A percentile compares a stretch with the other conserved stretches of the same genome.
These are phyloP conservation scores for Gymnobelideus leadbeateri DNA, from an alignment of 2,113 vertebrate species.

Conservation along the genomic window DNA sequence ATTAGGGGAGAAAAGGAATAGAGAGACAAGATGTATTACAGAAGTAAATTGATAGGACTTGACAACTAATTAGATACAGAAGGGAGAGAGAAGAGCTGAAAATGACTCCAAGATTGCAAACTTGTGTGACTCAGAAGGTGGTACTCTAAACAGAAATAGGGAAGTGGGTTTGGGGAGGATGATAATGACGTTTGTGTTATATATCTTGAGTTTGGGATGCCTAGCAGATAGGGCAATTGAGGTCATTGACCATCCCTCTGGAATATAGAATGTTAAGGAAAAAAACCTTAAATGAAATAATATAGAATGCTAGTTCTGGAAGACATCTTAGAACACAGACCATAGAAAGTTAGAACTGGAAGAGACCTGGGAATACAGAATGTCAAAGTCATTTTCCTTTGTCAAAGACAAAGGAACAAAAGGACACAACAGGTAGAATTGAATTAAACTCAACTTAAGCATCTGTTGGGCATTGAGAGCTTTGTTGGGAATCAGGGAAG, in stretches of 20 bases:
- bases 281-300: neutral
- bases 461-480: neutral
- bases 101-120: neutral
- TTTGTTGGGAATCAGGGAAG: neutral
- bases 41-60: neutral
- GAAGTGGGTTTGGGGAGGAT: neutral
- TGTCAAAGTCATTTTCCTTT: no score
- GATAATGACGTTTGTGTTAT: neutral
- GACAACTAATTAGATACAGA: neutral
- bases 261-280: neutral
- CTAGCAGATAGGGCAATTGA: neutral
- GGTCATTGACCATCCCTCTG: neutral
- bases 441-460: neutral
- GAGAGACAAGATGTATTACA: neutral
- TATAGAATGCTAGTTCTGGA: neutral
- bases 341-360: neutral
- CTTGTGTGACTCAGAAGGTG: neutral
- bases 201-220: neutral
- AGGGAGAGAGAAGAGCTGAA: neutral
- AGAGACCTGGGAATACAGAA: neutral
- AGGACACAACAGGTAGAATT: neutral
- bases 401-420: no score
- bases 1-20: slow-evolving; percentile 15
- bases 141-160: neutral
- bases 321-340: neutral